Percentiles rank a stretch among this genome's conserved stretches.
Conservation (phyloP, 2,888 invertebrate species). For the Liodrosophila aerea region DNA sequence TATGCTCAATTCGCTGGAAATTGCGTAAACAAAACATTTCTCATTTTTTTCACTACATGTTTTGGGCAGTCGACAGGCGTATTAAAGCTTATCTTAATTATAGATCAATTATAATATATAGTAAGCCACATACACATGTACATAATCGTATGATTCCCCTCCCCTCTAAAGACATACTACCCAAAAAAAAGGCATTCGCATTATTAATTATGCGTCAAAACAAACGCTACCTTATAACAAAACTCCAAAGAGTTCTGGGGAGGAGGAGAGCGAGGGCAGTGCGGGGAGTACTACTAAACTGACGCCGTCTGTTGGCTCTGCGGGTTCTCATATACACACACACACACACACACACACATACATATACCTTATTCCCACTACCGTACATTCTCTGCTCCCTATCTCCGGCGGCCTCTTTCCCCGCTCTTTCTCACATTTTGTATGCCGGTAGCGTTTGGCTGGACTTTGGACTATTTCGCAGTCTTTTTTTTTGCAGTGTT, state of each 20-base stretch:
- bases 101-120: slow-evolving; percentile 69
- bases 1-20: slow-evolving; percentile 38
- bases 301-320: background rate
- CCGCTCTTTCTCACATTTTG: slow-evolving; percentile 18
- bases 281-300: slow-evolving; percentile 3
- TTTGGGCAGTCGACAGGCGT: slow-evolving; percentile 46
- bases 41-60: slow-evolving; percentile 11
- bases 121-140: background rate
- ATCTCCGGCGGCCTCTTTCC: background rate
- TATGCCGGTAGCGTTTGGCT: slow-evolving; percentile 31
- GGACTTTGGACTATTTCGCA: slow-evolving; percentile 45
- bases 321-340: no score
- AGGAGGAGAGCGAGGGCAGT: background rate
- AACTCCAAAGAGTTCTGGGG: background rate
- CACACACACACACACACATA: no score
- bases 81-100: slow-evolving; percentile 72
- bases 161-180: background rate
- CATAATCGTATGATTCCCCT: slow-evolving; percentile 27
- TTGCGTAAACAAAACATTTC: slow-evolving; percentile 59
- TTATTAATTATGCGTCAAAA: slow-evolving; percentile 53
- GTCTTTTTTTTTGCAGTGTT: slow-evolving; percentile 27
- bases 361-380: no score
- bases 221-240: slow-evolving; percentile 33
- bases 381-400: background rate
- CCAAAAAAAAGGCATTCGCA: slow-evolving; percentile 15